Percentiles rank a stretch among this genome's conserved stretches.
These are phyloP conservation scores for Pelusios castaneus DNA, from an alignment of 2,113 vertebrate species.

Conservation along the genomic window DNA sequence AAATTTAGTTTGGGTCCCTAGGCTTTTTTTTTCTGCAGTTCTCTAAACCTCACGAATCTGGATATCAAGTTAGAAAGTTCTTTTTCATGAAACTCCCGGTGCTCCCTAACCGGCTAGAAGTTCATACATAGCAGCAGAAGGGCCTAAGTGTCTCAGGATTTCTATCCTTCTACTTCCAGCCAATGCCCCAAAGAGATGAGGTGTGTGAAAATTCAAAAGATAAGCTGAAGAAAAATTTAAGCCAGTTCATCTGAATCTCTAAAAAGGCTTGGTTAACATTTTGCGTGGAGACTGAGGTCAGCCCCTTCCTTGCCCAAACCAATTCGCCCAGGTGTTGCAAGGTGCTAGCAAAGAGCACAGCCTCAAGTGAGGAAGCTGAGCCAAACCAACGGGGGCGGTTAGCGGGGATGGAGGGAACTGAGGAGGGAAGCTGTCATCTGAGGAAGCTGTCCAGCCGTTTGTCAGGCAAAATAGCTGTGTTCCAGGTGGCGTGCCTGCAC, in stretches of 20 bases:
- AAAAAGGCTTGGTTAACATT: background rate
- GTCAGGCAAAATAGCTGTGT: background rate
- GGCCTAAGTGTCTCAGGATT: background rate
- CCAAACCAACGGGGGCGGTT: background rate
- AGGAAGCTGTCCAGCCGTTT: background rate
- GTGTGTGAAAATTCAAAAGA: background rate
- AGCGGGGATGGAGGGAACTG: background rate
- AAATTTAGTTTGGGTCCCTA: background rate
- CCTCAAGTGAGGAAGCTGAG: background rate
- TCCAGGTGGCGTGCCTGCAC: background rate
- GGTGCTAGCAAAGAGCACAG: background rate
- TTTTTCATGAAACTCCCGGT: background rate
- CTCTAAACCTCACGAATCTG: background rate
- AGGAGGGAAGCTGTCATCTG: background rate
- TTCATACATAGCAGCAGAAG: background rate
- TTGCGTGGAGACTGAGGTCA: accelerated
- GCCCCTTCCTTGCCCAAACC: background rate
- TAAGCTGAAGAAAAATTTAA: background rate
- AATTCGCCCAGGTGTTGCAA: background rate
- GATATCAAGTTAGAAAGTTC: background rate
- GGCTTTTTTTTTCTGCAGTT: background rate
- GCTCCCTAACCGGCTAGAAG: background rate
- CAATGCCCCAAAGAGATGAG: background rate
- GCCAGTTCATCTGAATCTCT: background rate
- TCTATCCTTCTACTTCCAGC: background rate